These are phyloP conservation scores for Salvelinus fontinalis DNA, from an alignment of 2,113 vertebrate species.

Conservation along the genomic window DNA sequence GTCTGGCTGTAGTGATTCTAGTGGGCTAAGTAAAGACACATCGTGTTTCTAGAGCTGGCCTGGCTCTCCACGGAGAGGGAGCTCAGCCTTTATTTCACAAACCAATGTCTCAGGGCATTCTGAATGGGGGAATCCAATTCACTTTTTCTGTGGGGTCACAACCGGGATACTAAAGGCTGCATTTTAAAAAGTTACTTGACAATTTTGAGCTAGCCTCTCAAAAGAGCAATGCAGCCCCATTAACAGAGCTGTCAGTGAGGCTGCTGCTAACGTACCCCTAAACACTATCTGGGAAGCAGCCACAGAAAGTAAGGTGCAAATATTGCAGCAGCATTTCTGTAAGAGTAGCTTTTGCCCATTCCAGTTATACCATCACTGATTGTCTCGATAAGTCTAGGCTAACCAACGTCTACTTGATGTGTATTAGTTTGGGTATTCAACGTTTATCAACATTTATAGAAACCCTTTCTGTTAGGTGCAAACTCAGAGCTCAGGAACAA, in stretches of 20 bases:
- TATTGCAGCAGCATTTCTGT: too few species aligned
- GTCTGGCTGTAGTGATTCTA: neutral
- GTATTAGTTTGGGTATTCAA: too few species aligned
- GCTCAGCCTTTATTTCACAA: conserved; percentile 14
- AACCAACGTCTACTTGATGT: too few species aligned
- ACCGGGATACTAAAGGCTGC: conserved; percentile 32
- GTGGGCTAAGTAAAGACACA: conserved; percentile 4
- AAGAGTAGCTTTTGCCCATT: too few species aligned
- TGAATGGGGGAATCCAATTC: conserved; percentile 12
- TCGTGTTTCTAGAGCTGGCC: conserved; percentile 3
- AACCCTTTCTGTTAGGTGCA: too few species aligned
- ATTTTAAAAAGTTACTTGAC: conserved; percentile 29
- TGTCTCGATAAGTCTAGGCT: too few species aligned
- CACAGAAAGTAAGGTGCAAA: neutral
- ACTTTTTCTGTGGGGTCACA: conserved; percentile 10
- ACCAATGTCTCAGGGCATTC: conserved; percentile 1
- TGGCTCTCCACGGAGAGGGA: conserved; percentile 8
- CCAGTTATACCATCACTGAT: too few species aligned
- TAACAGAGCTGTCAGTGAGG: conserved; percentile 1
- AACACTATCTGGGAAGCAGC: neutral
- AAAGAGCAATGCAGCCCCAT: conserved; percentile 15
- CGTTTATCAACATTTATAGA: too few species aligned
- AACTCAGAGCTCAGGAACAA: too few species aligned
- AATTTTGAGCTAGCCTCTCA: conserved; percentile 17
- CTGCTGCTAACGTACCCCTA: conserved; percentile 3